Conservation (phyloP, 2,113 vertebrate species). For the Heloderma charlesbogerti region DNA sequence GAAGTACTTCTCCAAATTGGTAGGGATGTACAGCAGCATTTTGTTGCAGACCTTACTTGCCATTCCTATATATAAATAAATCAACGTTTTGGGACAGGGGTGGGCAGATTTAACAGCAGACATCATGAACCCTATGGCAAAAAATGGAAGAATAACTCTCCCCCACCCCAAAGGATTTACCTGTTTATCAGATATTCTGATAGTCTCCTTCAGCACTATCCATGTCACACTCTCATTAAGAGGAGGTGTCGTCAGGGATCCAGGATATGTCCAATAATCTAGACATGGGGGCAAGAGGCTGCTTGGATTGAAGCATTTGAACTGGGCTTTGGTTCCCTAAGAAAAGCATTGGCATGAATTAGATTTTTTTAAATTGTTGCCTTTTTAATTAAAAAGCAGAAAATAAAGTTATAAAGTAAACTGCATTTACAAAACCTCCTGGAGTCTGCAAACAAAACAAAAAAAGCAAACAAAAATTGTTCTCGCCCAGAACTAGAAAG, state of each 20-base stretch:
- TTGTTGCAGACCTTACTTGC: background rate
- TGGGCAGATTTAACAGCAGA: background rate
- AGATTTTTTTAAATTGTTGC: background rate
- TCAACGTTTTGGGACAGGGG: background rate
- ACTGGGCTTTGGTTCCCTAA: slow-evolving; percentile 88
- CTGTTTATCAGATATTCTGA: slow-evolving; percentile 92
- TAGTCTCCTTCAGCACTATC: slow-evolving; percentile 92
- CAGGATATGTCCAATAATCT: slow-evolving; percentile 94
- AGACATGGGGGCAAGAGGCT: slow-evolving; percentile 90
- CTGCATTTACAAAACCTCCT: background rate
- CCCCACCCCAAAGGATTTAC: slow-evolving; percentile 64
- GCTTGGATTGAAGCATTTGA: slow-evolving; percentile 92
- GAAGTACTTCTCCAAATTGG: background rate
- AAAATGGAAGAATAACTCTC: background rate
- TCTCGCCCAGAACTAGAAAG: background rate
- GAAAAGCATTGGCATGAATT: background rate
- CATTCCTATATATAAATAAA: background rate
- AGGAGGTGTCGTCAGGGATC: slow-evolving; percentile 95
- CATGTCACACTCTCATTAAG: slow-evolving; percentile 93
- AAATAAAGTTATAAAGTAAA: background rate
- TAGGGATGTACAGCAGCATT: background rate
- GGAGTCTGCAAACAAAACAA: background rate
- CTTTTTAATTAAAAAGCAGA: background rate
- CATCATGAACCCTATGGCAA: background rate
- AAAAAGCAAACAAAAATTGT: background rate